Conservation (phyloP, 2,888 invertebrate genomes). For the Carabus problematicus region DNA sequence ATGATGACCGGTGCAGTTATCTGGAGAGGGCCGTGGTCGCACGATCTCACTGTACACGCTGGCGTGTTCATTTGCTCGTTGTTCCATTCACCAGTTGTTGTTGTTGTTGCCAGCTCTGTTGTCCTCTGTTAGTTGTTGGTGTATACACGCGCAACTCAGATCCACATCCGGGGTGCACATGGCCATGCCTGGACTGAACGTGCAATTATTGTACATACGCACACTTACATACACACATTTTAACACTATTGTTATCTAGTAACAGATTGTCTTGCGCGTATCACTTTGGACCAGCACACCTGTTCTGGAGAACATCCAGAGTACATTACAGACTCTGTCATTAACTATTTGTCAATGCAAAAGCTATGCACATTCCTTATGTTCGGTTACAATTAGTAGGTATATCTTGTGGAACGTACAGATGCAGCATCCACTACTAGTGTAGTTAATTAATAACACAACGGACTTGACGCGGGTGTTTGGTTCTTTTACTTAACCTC, state of each 20-base stretch:
- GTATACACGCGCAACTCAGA: neutral
- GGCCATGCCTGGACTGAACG: conserved; percentile 54
- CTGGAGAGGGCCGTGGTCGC: too few relatives aligned
- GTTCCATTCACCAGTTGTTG: neutral
- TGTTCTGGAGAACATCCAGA: too few relatives aligned
- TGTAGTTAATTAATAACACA: conserved; percentile 7
- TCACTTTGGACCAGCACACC: too few relatives aligned
- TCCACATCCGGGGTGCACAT: neutral
- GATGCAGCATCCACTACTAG: neutral
- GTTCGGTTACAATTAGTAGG: neutral
- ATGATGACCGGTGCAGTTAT: conserved; percentile 7
- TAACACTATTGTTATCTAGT: neutral
- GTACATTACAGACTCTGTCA: too few relatives aligned
- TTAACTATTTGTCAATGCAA: conserved; percentile 1
- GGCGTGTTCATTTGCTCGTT: conserved; percentile 1
- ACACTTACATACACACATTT: neutral
- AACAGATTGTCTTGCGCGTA: conserved; percentile 17
- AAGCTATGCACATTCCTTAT: conserved; percentile 23
- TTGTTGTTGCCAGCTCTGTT: neutral
- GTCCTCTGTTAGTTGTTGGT: neutral
- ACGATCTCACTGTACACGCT: too few relatives aligned
- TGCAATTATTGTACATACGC: conserved; percentile 55
- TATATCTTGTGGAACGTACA: too few relatives aligned
- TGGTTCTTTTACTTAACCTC: conserved; percentile 6
- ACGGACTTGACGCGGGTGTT: conserved; percentile 1